phyloP scores from a whole-genome alignment of 2,797 vertebrate genomes.

The Novumbra hubbsi region DNA sequence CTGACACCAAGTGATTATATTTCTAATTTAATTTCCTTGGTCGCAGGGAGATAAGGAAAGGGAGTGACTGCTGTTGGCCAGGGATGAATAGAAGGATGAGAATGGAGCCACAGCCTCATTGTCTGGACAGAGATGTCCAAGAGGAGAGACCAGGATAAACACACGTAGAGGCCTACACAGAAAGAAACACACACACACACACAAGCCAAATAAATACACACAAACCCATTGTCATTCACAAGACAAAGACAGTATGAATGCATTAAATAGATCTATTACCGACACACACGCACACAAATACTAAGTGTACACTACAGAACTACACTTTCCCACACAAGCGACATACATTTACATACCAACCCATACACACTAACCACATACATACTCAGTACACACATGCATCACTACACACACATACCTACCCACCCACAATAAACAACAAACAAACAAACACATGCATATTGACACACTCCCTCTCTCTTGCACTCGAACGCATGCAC shows the following conservation, averaged over 20 bases:
- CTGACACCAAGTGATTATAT: slow-evolving; percentile 74
- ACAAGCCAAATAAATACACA: neutral
- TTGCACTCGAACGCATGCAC: neutral
- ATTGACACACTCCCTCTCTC: neutral
- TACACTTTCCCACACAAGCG: no score
- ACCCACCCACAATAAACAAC: no score
- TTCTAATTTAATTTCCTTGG: slow-evolving; percentile 82
- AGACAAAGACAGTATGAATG: slow-evolving; percentile 3
- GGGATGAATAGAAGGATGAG: slow-evolving; percentile 62
- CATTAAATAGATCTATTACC: neutral
- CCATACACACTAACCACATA: neutral
- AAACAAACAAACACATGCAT: no score
- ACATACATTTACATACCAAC: neutral
- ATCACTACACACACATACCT: no score
- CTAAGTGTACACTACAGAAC: neutral
- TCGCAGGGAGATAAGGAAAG: slow-evolving; percentile 73
- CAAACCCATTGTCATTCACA: neutral
- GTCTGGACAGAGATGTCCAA: slow-evolving; percentile 3
- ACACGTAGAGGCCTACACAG: slow-evolving; percentile 51
- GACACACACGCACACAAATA: neutral
- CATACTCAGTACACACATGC: neutral
- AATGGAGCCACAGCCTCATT: slow-evolving; percentile 40
- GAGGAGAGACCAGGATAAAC: neutral
- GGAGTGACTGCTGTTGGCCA: slow-evolving; percentile 59
- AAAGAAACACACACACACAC: slow-evolving; percentile 41